Evolutionary conservation across 2,888 invertebrate species (phyloP).

Genomic region (Rhaphigaster nebulosa): DNA sequence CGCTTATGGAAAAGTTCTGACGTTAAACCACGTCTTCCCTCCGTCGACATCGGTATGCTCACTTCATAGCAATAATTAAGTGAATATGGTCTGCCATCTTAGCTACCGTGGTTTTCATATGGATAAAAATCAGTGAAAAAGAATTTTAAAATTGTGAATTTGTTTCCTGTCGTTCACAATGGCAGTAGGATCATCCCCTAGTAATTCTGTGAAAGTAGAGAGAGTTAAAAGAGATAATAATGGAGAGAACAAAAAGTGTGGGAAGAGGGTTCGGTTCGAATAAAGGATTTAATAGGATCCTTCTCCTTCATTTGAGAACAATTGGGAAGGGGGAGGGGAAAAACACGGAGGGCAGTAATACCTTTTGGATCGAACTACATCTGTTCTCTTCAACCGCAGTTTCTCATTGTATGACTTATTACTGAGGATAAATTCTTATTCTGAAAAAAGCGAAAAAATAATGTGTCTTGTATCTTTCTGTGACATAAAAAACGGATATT

Average conservation of each 20-base stretch:
- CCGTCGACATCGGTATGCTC: too few species aligned
- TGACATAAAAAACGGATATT: too few species aligned
- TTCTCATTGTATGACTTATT: not conserved
- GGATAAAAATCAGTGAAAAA: not conserved
- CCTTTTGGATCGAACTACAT: constrained; percentile 20
- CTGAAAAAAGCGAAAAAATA: not conserved
- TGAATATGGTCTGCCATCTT: too few species aligned
- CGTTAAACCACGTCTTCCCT: too few species aligned
- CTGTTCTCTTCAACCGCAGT: constrained; percentile 24
- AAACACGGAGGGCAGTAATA: constrained; percentile 32
- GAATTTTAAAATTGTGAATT: not conserved
- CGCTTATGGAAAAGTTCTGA: too few species aligned
- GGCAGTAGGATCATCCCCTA: not conserved
- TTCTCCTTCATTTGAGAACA: constrained; percentile 50
- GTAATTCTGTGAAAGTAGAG: constrained; percentile 11
- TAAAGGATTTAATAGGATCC: constrained; percentile 49
- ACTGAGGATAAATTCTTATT: not conserved
- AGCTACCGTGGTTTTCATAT: too few species aligned
- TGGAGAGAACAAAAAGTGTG: constrained; percentile 39
- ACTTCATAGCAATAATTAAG: too few species aligned
- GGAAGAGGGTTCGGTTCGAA: constrained; percentile 33
- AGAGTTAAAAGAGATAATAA: constrained; percentile 13
- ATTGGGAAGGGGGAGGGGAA: constrained; percentile 11
- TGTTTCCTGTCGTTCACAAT: not conserved
- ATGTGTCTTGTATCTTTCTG: not conserved